Conservation (phyloP, 2,113 vertebrate genomes). For the Bujurquina vittata region DNA sequence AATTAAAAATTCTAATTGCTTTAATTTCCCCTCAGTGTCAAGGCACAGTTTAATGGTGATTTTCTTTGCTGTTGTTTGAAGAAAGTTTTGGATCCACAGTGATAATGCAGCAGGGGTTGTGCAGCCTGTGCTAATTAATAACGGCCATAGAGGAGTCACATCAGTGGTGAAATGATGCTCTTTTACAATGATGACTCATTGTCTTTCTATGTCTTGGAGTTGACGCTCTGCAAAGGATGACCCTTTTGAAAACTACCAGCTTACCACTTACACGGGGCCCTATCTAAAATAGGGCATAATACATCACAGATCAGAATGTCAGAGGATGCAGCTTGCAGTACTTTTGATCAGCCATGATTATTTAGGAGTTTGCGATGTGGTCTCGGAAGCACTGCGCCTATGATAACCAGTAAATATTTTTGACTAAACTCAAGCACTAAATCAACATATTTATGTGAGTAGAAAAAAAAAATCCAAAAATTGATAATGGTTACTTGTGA, state of each 20-base stretch:
- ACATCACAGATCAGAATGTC: conserved; percentile 32
- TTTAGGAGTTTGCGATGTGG: conserved; percentile 1
- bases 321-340: conserved; percentile 20
- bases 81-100: conserved; percentile 21
- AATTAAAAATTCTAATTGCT: conserved; percentile 1
- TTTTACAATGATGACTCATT: conserved; percentile 48
- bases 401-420: conserved; percentile 12
- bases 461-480: conserved; percentile 4
- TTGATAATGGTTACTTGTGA: conserved; percentile 22
- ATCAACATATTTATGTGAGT: conserved; percentile 20
- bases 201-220: conserved; percentile 21
- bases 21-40: neutral
- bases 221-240: conserved; percentile 20
- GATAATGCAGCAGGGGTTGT: conserved; percentile 3
- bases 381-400: conserved; percentile 12
- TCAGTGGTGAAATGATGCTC: conserved; percentile 16
- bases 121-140: conserved; percentile 19
- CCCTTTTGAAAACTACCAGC: conserved; percentile 29
- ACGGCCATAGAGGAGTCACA: conserved; percentile 22
- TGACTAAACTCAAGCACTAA: conserved; percentile 23
- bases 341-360: conserved; percentile 25
- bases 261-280: conserved; percentile 36
- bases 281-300: conserved; percentile 36
- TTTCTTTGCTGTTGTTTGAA: conserved; percentile 20
- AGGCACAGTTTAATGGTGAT: conserved; percentile 17